These are phyloP conservation scores for Leptodactylus fuscus DNA, from an alignment of 2,113 vertebrate species.

Conservation along the genomic window DNA sequence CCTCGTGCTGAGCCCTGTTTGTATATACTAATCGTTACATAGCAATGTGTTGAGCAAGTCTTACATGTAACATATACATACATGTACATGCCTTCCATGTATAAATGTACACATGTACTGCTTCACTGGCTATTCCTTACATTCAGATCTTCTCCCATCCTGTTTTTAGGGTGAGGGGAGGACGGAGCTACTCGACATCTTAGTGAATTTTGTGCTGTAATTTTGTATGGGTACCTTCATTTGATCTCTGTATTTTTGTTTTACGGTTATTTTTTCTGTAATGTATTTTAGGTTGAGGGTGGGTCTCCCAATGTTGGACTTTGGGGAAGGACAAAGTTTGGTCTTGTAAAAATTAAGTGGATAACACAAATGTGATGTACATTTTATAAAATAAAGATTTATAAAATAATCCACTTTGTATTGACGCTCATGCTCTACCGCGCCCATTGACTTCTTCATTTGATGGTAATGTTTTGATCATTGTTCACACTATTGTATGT, in stretches of 20 bases:
- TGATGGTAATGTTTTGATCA: not conserved
- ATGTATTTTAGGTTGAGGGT: slow-evolving; percentile 50
- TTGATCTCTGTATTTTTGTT: slow-evolving; percentile 33
- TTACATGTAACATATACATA: not conserved
- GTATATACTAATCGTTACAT: slow-evolving; percentile 11
- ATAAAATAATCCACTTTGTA: slow-evolving; percentile 10
- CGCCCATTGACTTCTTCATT: not conserved
- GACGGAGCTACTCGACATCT: slow-evolving; percentile 7
- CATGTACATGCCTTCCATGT: slow-evolving; percentile 17
- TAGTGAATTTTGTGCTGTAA: slow-evolving; percentile 53
- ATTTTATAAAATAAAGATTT: slow-evolving; percentile 59
- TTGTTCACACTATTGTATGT: too few relatives aligned
- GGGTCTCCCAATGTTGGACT: slow-evolving; percentile 18
- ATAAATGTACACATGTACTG: slow-evolving; percentile 12
- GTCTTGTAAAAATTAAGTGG: slow-evolving; percentile 53
- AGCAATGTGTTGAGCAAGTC: not conserved
- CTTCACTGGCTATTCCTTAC: slow-evolving; percentile 11
- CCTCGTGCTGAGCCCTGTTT: not conserved
- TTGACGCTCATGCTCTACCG: not conserved
- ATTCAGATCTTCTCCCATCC: not conserved
- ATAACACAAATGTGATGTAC: slow-evolving; percentile 55
- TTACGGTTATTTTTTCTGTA: slow-evolving; percentile 35
- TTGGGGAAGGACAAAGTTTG: slow-evolving; percentile 35
- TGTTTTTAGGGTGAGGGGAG: slow-evolving; percentile 33
- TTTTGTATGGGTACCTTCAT: slow-evolving; percentile 38